These are phyloP conservation scores for Chelidonichthys spinosus DNA, from an alignment of 2,797 vertebrate species.

Conservation along the genomic window DNA sequence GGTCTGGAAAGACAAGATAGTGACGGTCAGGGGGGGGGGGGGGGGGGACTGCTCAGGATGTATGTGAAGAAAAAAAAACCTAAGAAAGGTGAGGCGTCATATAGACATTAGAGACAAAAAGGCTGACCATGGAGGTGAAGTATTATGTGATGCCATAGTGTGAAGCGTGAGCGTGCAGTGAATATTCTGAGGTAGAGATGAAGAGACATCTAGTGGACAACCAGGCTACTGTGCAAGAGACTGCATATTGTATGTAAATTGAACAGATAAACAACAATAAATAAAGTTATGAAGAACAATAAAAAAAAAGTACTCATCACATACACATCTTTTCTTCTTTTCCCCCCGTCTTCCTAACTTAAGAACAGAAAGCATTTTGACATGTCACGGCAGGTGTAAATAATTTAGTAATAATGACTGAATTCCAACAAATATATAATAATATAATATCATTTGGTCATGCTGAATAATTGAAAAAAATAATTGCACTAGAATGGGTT, in stretches of 20 bases:
- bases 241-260: background rate
- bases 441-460: background rate
- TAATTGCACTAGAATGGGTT: too few species aligned
- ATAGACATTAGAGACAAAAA: conserved; percentile 50
- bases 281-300: background rate
- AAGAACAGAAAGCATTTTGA: background rate
- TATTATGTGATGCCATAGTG: conserved; percentile 33
- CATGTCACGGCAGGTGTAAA: background rate
- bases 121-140: conserved; percentile 16
- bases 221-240: background rate
- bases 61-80: conserved; percentile 10
- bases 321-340: background rate
- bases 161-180: background rate
- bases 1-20: conserved; percentile 20
- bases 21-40: background rate
- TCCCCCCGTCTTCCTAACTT: background rate
- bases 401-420: background rate
- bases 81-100: conserved; percentile 25
- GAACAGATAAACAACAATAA: background rate
- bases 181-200: conserved; percentile 35
- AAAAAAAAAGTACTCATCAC: background rate
- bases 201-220: conserved; percentile 77
- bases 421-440: too few species aligned
- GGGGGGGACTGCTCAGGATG: background rate
- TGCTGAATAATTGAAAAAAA: too few species aligned